Base-by-base conservation (phyloP, 2,888 invertebrate genomes). In the Dendrolimus houi region DNA sequence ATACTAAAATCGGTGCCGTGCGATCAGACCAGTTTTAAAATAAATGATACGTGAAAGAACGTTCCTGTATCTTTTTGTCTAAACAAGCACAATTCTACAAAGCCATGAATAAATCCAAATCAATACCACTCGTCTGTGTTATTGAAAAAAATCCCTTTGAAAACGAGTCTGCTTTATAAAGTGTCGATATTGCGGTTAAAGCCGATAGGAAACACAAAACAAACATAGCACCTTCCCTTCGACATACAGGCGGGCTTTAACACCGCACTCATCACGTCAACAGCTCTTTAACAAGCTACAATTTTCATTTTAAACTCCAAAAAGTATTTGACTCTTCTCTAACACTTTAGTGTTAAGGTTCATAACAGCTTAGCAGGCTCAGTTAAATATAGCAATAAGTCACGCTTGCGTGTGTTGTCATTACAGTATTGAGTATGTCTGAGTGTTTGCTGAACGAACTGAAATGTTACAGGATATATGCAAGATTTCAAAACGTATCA, bases 351-450 rank as follows among this genome's bases (percentile, higher is more conserved):
- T 1, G 55, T 65, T 69, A 63, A 59, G 29, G 71, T 60, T 61
- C 42, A 60, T 62, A 67, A 63, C 60, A 47, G 41, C 13, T 42
- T 47, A 41, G 29, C 17, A 29, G 41, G 41, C 14, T 56, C 52
- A 53, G 59, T 57, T 60, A 53, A 41, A 17, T 57, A 57, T 58
- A 61, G 62, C 59, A 57, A 59, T 58, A 60, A 53, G 59, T 57
- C 52, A 59, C 55, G 56, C 64, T 62, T 64, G 61, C 59, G 60
- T 64, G 62, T 62, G 61, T 60, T 64, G 61, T 64, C 55, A 63
- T 63, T 70, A 71, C 47, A 47, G 47, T 12, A 10, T 47, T 65
- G 60, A 78, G 77, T 71, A 68, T 57, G 77, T 76, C 72, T 77
- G 72, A 76, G 76, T 70, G 64, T 67, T 65, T 55, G 62, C 58